Evolutionary conservation across 2,113 vertebrate genomes (phyloP).

Genomic region (Oophaga pumilio): DNA sequence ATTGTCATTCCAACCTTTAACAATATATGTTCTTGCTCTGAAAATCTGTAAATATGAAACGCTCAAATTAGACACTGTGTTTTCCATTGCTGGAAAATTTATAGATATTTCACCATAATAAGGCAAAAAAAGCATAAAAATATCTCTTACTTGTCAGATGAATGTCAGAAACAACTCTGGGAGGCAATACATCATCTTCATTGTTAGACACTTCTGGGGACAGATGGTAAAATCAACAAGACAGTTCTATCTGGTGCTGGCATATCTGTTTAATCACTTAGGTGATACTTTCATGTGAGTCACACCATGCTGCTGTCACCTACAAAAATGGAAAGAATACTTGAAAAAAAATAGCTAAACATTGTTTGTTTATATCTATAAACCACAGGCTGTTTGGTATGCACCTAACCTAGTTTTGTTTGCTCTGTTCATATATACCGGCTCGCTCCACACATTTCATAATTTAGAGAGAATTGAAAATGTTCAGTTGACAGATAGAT

Average conservation of each 20-base stretch:
- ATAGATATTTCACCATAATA: conserved; percentile 49
- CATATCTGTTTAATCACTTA: conserved; percentile 53
- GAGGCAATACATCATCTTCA: conserved; percentile 54
- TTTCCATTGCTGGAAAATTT: conserved; percentile 28
- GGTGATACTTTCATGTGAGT: conserved; percentile 36
- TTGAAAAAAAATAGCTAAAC: conserved; percentile 23
- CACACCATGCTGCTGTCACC: conserved; percentile 39
- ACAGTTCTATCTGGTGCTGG: conserved; percentile 42
- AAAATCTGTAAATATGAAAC: conserved; percentile 41
- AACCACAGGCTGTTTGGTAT: conserved; percentile 29
- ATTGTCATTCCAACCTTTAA: conserved; percentile 25
- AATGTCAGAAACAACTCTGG: conserved; percentile 45
- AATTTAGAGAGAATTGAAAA: conserved; percentile 1
- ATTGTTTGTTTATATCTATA: conserved; percentile 31
- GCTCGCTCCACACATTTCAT: background rate
- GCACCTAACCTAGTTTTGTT: conserved; percentile 14
- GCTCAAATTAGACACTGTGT: conserved; percentile 26
- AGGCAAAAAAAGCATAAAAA: conserved; percentile 45
- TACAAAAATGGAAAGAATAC: conserved; percentile 7
- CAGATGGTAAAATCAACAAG: conserved; percentile 53
- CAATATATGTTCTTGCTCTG: conserved; percentile 22
- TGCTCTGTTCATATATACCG: conserved; percentile 3
- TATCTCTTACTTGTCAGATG: conserved; percentile 38
- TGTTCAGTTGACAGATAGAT: conserved; percentile 24
- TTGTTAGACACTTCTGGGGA: conserved; percentile 45